These are phyloP conservation scores for Phortica variegata DNA, from an alignment of 1,140 invertebrate species.

Conservation along the genomic window DNA sequence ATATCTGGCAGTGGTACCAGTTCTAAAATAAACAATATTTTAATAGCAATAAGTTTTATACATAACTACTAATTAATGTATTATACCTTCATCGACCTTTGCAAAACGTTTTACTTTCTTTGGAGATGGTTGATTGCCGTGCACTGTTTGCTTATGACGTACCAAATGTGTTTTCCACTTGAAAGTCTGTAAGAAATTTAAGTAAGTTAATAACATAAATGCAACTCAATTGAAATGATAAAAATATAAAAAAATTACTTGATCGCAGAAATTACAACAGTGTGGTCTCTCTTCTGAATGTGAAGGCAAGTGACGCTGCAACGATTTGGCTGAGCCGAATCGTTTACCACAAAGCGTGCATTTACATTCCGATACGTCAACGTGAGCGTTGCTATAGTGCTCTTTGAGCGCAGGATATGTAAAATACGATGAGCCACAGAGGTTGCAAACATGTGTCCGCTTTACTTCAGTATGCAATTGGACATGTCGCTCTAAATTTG, in stretches of 20 bases:
- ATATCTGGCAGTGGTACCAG: conserved; percentile 42
- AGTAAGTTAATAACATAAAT: not conserved
- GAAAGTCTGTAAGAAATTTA: conserved; percentile 31
- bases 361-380: conserved; percentile 48
- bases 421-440: conserved; percentile 55
- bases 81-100: conserved; percentile 39
- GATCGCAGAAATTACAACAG: conserved; percentile 76
- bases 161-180: conserved; percentile 56
- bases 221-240: not conserved
- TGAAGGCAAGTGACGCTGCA: conserved; percentile 81
- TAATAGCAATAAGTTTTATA: not conserved
- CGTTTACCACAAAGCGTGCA: conserved; percentile 52
- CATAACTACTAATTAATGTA: not conserved
- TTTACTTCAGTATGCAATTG: conserved; percentile 56
- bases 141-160: conserved; percentile 51
- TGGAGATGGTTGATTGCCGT: conserved; percentile 50
- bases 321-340: conserved; percentile 49
- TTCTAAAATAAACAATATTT: conserved; percentile 17
- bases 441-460: conserved; percentile 51
- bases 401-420: conserved; percentile 55
- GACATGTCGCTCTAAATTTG: conserved; percentile 53
- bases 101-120: conserved; percentile 53
- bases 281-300: conserved; percentile 84
- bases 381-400: conserved; percentile 54
- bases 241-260: conserved; percentile 22